These are phyloP conservation scores for Sminthurides aquaticus DNA, from an alignment of 2,888 invertebrate species.

Conservation along the genomic window DNA sequence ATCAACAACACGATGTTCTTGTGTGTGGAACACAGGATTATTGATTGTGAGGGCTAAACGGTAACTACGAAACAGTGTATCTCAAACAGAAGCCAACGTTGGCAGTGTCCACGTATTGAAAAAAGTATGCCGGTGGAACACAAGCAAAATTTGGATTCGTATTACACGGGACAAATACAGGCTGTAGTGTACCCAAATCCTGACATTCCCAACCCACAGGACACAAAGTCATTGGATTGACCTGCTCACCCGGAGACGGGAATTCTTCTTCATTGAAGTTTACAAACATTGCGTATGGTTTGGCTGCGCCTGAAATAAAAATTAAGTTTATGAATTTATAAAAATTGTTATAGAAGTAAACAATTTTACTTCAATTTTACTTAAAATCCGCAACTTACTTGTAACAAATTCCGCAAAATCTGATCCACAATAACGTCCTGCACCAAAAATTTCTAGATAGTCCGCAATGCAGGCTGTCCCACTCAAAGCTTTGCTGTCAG, in stretches of 20 bases:
- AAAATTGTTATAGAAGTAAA: background rate
- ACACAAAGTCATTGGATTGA: constrained; percentile 4
- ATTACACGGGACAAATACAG: background rate
- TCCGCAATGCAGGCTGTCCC: constrained; percentile 7
- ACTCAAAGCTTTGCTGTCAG: background rate
- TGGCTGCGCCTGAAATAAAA: constrained; percentile 16
- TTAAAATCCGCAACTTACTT: constrained; percentile 4
- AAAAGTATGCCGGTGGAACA: background rate
- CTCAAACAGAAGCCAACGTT: background rate
- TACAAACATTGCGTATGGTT: constrained; percentile 23
- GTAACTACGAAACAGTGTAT: background rate
- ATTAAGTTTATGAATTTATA: background rate
- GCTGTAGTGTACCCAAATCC: background rate
- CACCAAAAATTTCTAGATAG: constrained; percentile 14
- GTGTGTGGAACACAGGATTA: no score
- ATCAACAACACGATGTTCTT: no score
- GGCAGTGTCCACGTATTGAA: background rate
- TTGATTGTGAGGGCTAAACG: no score
- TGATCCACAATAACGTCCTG: constrained; percentile 13
- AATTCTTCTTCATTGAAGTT: constrained; percentile 21
- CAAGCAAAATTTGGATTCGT: background rate
- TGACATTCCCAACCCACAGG: constrained; percentile 10
- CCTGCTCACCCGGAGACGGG: constrained; percentile 7
- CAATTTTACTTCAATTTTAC: no score
- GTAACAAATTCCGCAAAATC: constrained; percentile 5